A percentile compares a stretch with the other conserved stretches of the same genome.
Conservation (phyloP, 2,797 vertebrate species). For the Pantherophis alleghaniensis region DNA sequence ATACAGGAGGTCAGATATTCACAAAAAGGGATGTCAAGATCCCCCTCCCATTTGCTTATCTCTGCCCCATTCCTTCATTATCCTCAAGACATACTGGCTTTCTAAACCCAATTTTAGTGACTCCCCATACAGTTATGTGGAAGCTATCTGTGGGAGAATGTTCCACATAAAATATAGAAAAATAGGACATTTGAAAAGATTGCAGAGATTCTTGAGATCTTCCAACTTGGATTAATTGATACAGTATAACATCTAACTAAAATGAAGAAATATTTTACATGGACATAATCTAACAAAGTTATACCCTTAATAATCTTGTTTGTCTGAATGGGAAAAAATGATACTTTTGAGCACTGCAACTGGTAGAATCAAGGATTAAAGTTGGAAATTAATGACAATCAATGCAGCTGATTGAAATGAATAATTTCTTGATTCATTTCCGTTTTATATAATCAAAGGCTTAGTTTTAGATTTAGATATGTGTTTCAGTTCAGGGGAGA, state of each 20-base stretch:
- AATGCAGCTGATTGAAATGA: background rate
- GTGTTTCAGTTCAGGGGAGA: background rate
- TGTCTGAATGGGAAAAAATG: background rate
- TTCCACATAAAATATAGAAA: background rate
- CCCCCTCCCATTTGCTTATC: background rate
- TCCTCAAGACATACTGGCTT: background rate
- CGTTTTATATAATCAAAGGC: background rate
- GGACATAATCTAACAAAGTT: background rate
- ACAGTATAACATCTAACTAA: background rate
- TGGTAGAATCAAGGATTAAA: background rate
- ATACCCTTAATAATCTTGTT: background rate
- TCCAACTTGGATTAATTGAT: background rate
- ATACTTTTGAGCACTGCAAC: background rate
- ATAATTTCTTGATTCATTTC: background rate
- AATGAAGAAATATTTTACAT: background rate
- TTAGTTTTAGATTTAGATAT: too few relatives aligned
- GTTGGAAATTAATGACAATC: background rate
- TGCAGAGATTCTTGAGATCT: background rate
- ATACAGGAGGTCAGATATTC: background rate
- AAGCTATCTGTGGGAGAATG: background rate
- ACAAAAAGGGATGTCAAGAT: background rate
- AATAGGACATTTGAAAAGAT: too few relatives aligned
- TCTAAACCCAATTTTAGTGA: background rate
- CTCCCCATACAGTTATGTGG: background rate
- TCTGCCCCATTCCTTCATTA: background rate